Conservation (phyloP, 2,888 invertebrate species). For the Cancer borealis region DNA sequence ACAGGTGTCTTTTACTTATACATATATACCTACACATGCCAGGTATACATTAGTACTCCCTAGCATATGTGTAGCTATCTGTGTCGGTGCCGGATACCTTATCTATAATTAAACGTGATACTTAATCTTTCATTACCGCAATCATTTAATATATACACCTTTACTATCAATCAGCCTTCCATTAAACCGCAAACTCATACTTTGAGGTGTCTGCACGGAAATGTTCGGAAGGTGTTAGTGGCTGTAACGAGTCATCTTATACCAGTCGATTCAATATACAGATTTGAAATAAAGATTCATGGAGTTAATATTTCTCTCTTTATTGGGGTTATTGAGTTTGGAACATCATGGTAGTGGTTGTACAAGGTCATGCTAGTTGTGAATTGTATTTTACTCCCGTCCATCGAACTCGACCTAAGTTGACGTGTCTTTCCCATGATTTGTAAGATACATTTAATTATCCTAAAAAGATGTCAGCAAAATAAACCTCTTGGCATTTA, state of each 20-base stretch:
- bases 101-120: neutral
- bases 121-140: neutral
- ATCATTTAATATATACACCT: neutral
- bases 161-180: neutral
- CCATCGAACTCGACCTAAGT: conserved; percentile 41
- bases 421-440: conserved; percentile 67
- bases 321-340: neutral
- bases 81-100: neutral
- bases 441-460: neutral
- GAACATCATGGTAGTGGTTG: neutral
- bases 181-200: conserved; percentile 11
- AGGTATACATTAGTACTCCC: neutral
- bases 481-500: neutral
- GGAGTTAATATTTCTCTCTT: neutral
- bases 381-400: neutral
- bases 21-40: neutral
- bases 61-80: neutral
- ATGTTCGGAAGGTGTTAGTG: neutral
- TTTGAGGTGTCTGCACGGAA: neutral
- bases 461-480: conserved; percentile 44
- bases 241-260: neutral
- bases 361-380: neutral
- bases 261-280: neutral
- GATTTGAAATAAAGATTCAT: neutral
- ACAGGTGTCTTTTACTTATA: neutral